These are phyloP conservation scores for Drosophila ercepeae DNA, from an alignment of 1,140 invertebrate species.

Conservation along the genomic window DNA sequence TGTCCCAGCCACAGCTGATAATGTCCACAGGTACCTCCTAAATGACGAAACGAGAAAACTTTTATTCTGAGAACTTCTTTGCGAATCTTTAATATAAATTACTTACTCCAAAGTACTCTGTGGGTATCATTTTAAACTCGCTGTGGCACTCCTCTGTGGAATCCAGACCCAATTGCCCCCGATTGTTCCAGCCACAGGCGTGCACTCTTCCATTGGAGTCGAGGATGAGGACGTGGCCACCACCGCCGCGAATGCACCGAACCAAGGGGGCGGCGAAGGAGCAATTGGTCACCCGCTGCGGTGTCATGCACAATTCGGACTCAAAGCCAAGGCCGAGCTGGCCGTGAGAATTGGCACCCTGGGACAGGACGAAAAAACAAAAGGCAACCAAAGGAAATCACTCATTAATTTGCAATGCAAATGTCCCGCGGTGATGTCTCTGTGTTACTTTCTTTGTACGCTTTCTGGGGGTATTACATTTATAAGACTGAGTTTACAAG, in stretches of 20 bases:
- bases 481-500: background rate
- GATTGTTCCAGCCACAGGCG: constrained; percentile 94
- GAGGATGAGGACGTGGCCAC: constrained; percentile 90
- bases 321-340: constrained; percentile 89
- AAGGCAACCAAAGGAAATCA: constrained; percentile 59
- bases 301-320: constrained; percentile 88
- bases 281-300: constrained; percentile 85
- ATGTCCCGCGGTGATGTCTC: constrained; percentile 36
- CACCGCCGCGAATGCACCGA: constrained; percentile 88
- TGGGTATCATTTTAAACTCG: constrained; percentile 69
- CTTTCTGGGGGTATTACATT: background rate
- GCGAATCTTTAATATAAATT: background rate
- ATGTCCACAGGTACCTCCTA: constrained; percentile 85
- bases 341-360: constrained; percentile 94
- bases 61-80: background rate
- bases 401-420: constrained; percentile 81
- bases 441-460: background rate
- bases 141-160: constrained; percentile 63
- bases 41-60: background rate
- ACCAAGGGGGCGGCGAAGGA: constrained; percentile 84
- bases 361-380: constrained; percentile 36
- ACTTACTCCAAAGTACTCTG: constrained; percentile 64
- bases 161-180: constrained; percentile 89
- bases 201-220: constrained; percentile 88
- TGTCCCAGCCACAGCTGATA: constrained; percentile 90